A percentile compares a stretch with the other conserved stretches of the same genome.
Conservation (phyloP, 2,113 vertebrate species). For the Planiliza haematocheilus region DNA sequence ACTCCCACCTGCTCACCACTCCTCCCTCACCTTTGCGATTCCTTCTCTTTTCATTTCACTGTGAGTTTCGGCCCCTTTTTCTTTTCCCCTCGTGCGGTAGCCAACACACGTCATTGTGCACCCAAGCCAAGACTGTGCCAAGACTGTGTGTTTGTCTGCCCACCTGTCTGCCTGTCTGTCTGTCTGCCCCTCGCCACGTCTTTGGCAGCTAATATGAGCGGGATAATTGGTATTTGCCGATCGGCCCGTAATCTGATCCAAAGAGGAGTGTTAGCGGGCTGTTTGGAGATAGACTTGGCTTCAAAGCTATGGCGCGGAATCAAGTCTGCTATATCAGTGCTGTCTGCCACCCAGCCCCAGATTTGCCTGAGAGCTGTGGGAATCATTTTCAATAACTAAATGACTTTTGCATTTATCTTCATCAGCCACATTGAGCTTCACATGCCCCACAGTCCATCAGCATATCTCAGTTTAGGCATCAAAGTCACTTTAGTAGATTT, state of each 20-base stretch:
- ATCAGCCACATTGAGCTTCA: slow-evolving; percentile 71
- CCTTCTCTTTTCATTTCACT: slow-evolving; percentile 24
- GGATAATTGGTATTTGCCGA: slow-evolving; percentile 68
- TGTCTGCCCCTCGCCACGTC: slow-evolving; percentile 40
- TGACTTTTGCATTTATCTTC: slow-evolving; percentile 75
- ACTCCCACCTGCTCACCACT: slow-evolving; percentile 30
- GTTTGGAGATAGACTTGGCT: slow-evolving; percentile 72
- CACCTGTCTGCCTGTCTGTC: slow-evolving; percentile 56
- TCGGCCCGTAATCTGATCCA: slow-evolving; percentile 59
- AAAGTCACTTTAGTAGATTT: slow-evolving; percentile 56
- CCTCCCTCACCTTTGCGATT: slow-evolving; percentile 42
- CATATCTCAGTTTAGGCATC: slow-evolving; percentile 50
- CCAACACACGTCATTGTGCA: slow-evolving; percentile 5
- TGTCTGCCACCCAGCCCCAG: slow-evolving; percentile 63
- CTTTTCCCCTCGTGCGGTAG: neutral
- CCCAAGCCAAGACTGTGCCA: slow-evolving; percentile 1
- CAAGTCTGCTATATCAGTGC: slow-evolving; percentile 65
- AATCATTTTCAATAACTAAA: slow-evolving; percentile 61
- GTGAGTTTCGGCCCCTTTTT: slow-evolving; percentile 1
- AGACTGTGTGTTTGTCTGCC: slow-evolving; percentile 37
- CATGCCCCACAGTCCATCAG: slow-evolving; percentile 48
- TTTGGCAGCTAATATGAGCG: slow-evolving; percentile 60
- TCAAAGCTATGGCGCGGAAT: slow-evolving; percentile 64
- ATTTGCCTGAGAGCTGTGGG: slow-evolving; percentile 62
- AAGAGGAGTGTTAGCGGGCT: slow-evolving; percentile 56